phyloP scores from a whole-genome alignment of 92 coral and sea anemone genomes.

The Epizoanthus fatuus region DNA sequence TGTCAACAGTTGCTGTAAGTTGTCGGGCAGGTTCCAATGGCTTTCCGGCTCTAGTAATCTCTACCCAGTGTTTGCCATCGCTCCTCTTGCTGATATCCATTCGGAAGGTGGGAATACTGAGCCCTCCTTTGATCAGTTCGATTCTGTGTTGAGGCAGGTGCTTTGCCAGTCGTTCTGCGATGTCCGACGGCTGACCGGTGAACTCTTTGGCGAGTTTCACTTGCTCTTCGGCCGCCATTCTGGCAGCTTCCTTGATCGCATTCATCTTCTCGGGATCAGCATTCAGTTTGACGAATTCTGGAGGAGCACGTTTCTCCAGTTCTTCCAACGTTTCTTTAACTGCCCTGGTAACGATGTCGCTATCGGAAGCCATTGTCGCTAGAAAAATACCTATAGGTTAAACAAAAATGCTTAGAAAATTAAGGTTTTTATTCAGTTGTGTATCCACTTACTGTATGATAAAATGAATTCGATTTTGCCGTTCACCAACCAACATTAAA shows the following conservation, averaged over 20 bases:
- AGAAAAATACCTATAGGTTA: neutral
- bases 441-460: too few species aligned
- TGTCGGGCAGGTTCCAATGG: constrained; percentile 48
- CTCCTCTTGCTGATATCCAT: constrained; percentile 62
- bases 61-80: constrained; percentile 60
- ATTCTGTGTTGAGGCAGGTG: constrained; percentile 66
- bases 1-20: constrained; percentile 39
- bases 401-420: too few species aligned
- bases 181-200: constrained; percentile 61
- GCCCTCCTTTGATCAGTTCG: constrained; percentile 56
- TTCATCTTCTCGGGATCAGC: constrained; percentile 55
- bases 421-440: too few species aligned
- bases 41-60: constrained; percentile 53
- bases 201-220: constrained; percentile 73
- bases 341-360: constrained; percentile 51
- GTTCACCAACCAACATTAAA: too few species aligned
- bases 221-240: constrained; percentile 69
- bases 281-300: constrained; percentile 59
- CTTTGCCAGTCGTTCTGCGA: constrained; percentile 60
- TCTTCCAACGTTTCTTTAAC: constrained; percentile 64
- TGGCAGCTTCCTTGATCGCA: constrained; percentile 61
- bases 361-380: constrained; percentile 49
- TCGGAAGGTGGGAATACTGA: constrained; percentile 64
- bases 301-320: constrained; percentile 63
- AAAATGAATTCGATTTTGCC: too few species aligned